Conservation (phyloP, 2,888 invertebrate genomes). For the Osmoderma eremita region DNA sequence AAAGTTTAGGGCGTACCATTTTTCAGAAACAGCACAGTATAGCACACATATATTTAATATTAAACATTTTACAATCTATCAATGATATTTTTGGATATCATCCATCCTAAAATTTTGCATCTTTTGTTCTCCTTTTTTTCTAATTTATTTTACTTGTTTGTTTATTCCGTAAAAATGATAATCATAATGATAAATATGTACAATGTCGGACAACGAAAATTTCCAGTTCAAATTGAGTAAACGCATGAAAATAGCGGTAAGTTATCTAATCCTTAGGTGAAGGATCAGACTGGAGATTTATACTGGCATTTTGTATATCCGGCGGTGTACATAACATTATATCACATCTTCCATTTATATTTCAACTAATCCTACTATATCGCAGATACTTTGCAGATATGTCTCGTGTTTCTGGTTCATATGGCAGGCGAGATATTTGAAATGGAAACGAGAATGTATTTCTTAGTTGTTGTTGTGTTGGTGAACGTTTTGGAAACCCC, state of each 20-base stretch:
- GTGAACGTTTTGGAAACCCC: too few species aligned
- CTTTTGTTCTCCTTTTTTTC: conserved; percentile 14
- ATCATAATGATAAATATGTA: too few species aligned
- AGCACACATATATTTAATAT: conserved; percentile 25
- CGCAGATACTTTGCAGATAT: conserved; percentile 45
- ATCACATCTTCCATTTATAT: not conserved
- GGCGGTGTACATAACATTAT: not conserved
- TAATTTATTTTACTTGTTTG: not conserved
- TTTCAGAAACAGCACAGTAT: too few species aligned
- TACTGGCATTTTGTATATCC: not conserved
- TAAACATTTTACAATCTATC: conserved; percentile 15
- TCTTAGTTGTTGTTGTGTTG: conserved; percentile 18
- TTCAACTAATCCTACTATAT: conserved; percentile 42
- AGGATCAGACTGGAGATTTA: not conserved
- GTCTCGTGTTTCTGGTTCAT: conserved; percentile 42
- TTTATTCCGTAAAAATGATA: too few species aligned
- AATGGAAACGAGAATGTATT: conserved; percentile 16
- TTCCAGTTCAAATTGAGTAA: not conserved
- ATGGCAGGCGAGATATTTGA: conserved; percentile 6
- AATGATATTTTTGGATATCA: conserved; percentile 13
- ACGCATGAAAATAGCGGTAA: not conserved
- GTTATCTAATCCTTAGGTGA: not conserved
- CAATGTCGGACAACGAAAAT: not conserved
- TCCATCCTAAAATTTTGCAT: not conserved
- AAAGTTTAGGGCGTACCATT: too few species aligned